Evolutionary conservation across 2,113 vertebrate species (phyloP).

Genomic region (Hiodon tergisus): DNA sequence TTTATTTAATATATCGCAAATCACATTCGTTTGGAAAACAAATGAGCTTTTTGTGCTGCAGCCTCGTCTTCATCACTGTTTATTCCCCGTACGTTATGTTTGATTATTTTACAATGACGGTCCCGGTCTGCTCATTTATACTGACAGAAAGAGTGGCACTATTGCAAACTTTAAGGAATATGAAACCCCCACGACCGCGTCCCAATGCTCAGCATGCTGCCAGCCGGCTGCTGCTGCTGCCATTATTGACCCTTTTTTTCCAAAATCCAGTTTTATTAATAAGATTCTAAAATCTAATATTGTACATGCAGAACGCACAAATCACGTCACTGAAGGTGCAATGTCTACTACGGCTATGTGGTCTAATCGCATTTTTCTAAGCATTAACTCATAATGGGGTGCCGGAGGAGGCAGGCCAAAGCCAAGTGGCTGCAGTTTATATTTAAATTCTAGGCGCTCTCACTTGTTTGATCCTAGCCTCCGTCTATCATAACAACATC

Average conservation of each 20-base stretch:
- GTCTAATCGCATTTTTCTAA: slow-evolving; percentile 64
- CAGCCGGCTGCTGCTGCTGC: slow-evolving; percentile 71
- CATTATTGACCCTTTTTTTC: slow-evolving; percentile 68
- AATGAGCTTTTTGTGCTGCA: slow-evolving; percentile 37
- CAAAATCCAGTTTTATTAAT: slow-evolving; percentile 30
- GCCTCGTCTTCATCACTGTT: slow-evolving; percentile 56
- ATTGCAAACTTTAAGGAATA: slow-evolving; percentile 87
- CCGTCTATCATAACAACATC: slow-evolving; percentile 71
- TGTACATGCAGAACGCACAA: slow-evolving; percentile 98
- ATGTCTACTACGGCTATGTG: slow-evolving; percentile 70
- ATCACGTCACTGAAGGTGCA: slow-evolving; percentile 91
- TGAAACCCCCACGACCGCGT: slow-evolving; percentile 69
- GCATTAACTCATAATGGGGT: slow-evolving; percentile 74
- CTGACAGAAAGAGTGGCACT: slow-evolving; percentile 79
- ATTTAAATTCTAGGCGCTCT: slow-evolving; percentile 44
- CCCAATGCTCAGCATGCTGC: slow-evolving; percentile 88
- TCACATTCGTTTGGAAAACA: slow-evolving; percentile 71
- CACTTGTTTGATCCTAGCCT: slow-evolving; percentile 33
- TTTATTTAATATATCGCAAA: slow-evolving; percentile 61
- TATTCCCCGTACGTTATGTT: slow-evolving; percentile 59
- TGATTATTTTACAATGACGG: slow-evolving; percentile 69
- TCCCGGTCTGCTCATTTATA: slow-evolving; percentile 75
- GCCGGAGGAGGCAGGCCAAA: slow-evolving; percentile 52
- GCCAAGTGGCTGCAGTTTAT: slow-evolving; percentile 61
- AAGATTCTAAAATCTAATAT: slow-evolving; percentile 78